Conservation (phyloP, 1,140 invertebrate species). For the Drosophila bipectinata region DNA sequence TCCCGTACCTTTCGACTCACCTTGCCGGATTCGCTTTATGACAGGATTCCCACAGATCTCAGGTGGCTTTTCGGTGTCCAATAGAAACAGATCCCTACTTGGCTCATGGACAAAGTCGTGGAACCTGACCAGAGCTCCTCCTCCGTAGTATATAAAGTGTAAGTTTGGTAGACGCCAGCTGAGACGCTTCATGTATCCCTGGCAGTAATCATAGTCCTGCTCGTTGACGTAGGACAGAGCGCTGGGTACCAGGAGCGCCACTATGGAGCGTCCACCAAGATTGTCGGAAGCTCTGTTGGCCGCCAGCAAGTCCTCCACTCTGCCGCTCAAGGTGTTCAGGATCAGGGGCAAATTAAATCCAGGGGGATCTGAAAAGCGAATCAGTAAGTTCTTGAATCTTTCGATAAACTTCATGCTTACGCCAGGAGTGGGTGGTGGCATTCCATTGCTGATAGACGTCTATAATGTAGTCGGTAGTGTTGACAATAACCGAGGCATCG, state of each 20-base stretch:
- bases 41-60: slow-evolving; percentile 58
- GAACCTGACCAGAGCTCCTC: slow-evolving; percentile 84
- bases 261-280: slow-evolving; percentile 85
- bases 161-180: slow-evolving; percentile 85
- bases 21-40: slow-evolving; percentile 68
- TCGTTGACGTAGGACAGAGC: slow-evolving; percentile 76
- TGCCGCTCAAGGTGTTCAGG: slow-evolving; percentile 77
- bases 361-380: slow-evolving; percentile 32
- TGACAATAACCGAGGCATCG: slow-evolving; percentile 86
- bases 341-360: slow-evolving; percentile 85
- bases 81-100: slow-evolving; percentile 79
- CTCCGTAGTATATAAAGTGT: slow-evolving; percentile 84
- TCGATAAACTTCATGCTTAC: slow-evolving; percentile 79
- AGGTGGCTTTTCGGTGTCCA: slow-evolving; percentile 52
- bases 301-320: slow-evolving; percentile 83
- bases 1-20: slow-evolving; percentile 36
- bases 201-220: slow-evolving; percentile 84
- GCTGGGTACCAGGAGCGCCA: slow-evolving; percentile 85
- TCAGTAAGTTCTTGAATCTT: not conserved
- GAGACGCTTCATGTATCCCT: slow-evolving; percentile 83
- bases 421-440: slow-evolving; percentile 84
- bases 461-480: slow-evolving; percentile 85
- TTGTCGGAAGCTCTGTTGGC: slow-evolving; percentile 75
- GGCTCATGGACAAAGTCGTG: slow-evolving; percentile 83
- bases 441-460: slow-evolving; percentile 86